Base-by-base conservation (phyloP, 2,113 vertebrate genomes). In the Electrona antarctica region DNA sequence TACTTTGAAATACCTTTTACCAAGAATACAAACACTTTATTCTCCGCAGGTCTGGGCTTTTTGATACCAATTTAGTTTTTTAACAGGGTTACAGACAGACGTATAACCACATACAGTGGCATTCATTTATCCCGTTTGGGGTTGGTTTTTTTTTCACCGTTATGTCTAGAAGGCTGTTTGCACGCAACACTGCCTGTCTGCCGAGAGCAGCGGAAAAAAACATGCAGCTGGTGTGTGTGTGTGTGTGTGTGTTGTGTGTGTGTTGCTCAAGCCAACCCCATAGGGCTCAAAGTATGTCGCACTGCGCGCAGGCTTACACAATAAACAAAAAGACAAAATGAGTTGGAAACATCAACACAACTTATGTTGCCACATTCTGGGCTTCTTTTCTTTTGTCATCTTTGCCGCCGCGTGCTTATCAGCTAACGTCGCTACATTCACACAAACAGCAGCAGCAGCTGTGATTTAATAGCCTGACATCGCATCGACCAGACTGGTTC, bases 271-370 rank as follows among this genome's bases (percentile, higher is more conserved):
- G 28, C 15, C 64, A 48, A 54, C 69, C 67, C 60, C 78, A 63
- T 64, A 2, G 8, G 60, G 65, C 65, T 73, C 21, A 15, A 85
- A 69, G 8, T 55, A 56, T 60, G 73, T 65, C 21, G 51, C 76
- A 60, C 78, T 67, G 57, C n/a, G n/a, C n/a, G n/a, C 69, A 76
- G 73, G 80, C 58, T 74, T 78, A 56, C 56, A 69, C 33, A 67
- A 72, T 78, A 68, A 83, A 64, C 67, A 78, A 70, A 41, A 41
- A 41, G 21, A 21, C 21, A 21, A 52, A 68, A 57, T 60, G 61
- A 59, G 66, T 66, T 80, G 74, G 73, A 72, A 71, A 49, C 69
- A 21, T 21, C 21, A 41, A 46, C 73, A 15, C 12, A 55, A 70
- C 13, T n/a, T 67, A 65, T 67, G 75, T 69, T 82, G 9, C 57